Base-by-base conservation (phyloP, 2,888 invertebrate species). In the Limnephilus lunatus region DNA sequence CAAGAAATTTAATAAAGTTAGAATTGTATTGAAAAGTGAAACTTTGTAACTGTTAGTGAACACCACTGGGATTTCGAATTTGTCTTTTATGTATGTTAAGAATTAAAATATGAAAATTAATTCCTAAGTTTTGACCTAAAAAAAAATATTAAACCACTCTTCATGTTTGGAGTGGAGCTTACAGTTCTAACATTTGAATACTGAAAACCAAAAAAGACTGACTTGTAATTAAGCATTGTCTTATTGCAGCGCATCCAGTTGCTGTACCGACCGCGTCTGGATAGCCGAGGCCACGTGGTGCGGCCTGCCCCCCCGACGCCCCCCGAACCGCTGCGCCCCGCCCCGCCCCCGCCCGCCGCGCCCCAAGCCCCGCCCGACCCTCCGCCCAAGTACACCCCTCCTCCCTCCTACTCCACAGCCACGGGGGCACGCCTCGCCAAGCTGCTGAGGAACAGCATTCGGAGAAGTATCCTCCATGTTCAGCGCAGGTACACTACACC, bases 341-440 rank as follows among this genome's bases (percentile, higher is more conserved):
- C 68, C 7, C 25, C 25, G 4, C 68, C 80, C 25, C 81, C 44
- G 15, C 92, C 83, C 15, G 30, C 32, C 1, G 90, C 92, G 14
- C 89, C 44, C 15, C 68, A 85, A 14, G 80, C 92, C 94, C 39
- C 94, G 3, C 87, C 80, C 80, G 91, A 93, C 81, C 98, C 98
- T 2, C 98, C 98, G 5, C 99, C 99, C 89, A 99, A 99, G 95
- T 99, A 99, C 95, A 99, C 98, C 0, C 99, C 99, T 0, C 99
- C 99, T 3, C 99, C 99, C 0, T 98, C 98, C 0, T 99, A 99
- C 95, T 98, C 98, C 53, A 98, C 98, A 7, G 99, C 99, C 1
- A 99, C 99, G 0, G 98, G 99, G 1, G 98, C 98, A 0, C 95
- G 98, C 81, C 96, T 98, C 92, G 97, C 98, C 11, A 98, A 97